Percentiles rank a stretch among this genome's conserved stretches.
phyloP scores from a whole-genome alignment of 2,797 vertebrate genomes.

The Erethizon dorsatum region DNA sequence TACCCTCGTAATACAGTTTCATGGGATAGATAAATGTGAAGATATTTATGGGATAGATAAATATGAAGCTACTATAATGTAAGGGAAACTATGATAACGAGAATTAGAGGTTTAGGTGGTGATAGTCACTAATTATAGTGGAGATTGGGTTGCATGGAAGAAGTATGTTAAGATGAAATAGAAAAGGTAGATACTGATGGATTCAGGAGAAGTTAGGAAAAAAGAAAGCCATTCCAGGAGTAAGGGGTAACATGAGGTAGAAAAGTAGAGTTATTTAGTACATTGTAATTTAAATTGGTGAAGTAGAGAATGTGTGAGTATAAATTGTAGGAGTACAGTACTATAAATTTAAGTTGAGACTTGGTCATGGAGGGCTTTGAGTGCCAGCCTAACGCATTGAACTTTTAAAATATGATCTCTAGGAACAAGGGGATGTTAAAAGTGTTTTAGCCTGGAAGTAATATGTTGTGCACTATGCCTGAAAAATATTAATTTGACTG shows the following conservation, averaged over 20 bases:
- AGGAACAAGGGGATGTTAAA: background rate
- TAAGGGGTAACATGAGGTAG: background rate
- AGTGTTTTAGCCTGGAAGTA: background rate
- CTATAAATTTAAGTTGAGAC: background rate
- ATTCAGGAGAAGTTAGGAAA: background rate
- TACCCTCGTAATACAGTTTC: background rate
- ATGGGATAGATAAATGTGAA: constrained; percentile 15
- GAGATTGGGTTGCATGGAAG: background rate
- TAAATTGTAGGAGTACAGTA: background rate
- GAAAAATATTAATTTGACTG: background rate
- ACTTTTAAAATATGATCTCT: background rate
- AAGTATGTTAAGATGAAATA: background rate
- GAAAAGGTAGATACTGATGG: background rate
- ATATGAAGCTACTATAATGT: background rate
- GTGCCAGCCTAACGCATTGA: background rate
- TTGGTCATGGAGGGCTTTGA: background rate
- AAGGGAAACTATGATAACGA: background rate
- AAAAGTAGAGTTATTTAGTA: background rate
- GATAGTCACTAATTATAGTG: background rate
- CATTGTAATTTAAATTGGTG: background rate
- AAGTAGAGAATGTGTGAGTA: background rate
- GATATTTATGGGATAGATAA: background rate
- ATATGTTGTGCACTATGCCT: background rate
- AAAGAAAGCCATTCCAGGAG: background rate
- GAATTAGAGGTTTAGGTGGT: constrained; percentile 1